phyloP scores from a whole-genome alignment of 2,113 vertebrate genomes.

The Muscicapa adusta region DNA sequence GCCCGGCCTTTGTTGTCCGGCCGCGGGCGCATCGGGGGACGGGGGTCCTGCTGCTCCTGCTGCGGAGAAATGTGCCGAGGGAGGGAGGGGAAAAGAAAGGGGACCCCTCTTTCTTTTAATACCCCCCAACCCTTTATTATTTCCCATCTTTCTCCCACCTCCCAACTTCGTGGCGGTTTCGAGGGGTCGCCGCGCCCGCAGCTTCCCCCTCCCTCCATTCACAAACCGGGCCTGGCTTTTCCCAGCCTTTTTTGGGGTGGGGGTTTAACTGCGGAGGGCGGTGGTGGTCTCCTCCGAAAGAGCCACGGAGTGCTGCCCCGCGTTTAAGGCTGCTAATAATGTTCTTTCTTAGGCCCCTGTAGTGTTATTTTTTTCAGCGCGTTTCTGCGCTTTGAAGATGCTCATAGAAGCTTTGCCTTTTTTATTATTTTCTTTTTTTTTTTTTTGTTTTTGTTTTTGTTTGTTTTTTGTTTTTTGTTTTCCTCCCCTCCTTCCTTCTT shows the following conservation, averaged over 20 bases:
- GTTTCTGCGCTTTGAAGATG: neutral
- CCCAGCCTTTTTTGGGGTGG: neutral
- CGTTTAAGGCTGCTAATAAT: neutral
- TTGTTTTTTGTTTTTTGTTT: neutral
- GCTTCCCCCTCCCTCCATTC: neutral
- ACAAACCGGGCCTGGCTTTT: neutral
- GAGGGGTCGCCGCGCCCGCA: neutral
- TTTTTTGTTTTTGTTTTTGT: neutral
- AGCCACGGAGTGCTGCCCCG: neutral
- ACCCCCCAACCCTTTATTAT: neutral
- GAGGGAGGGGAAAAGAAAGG: neutral
- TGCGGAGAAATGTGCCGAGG: neutral
- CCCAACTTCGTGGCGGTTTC: neutral
- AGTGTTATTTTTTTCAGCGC: neutral
- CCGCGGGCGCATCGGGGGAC: neutral
- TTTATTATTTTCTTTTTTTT: neutral
- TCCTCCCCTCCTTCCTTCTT: accelerated
- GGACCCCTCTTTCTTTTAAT: neutral
- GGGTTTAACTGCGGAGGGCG: neutral
- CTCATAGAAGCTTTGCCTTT: neutral
- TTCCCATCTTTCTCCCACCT: neutral
- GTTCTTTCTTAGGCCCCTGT: neutral
- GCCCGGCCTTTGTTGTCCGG: constrained; percentile 50
- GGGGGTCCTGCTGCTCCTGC: neutral
- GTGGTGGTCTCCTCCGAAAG: neutral